phyloP scores from a whole-genome alignment of 1,140 invertebrate genomes.

The Drepana arcuata region DNA sequence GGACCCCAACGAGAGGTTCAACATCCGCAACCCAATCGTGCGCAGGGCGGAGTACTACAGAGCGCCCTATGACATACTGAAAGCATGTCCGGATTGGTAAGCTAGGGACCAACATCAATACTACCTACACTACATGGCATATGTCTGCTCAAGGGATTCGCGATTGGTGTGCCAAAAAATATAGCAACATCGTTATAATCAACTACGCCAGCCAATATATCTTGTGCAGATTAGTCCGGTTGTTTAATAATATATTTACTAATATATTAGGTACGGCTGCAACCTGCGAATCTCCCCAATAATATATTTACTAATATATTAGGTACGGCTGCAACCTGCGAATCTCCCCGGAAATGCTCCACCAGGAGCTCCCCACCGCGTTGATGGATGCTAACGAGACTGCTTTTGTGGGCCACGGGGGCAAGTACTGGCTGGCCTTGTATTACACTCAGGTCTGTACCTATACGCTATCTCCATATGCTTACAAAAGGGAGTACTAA shows the following conservation, averaged over 20 bases:
- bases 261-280: slow-evolving; percentile 46
- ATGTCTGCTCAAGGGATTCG: no score
- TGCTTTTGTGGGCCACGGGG: slow-evolving; percentile 55
- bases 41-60: slow-evolving; percentile 56
- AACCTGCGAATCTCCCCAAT: slow-evolving; percentile 50
- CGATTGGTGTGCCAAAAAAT: no score
- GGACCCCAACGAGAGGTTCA: slow-evolving; percentile 55
- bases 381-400: slow-evolving; percentile 54
- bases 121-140: neutral
- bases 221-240: neutral
- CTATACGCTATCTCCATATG: no score
- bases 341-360: slow-evolving; percentile 42
- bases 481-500: no score
- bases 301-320: no score
- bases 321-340: slow-evolving; percentile 60
- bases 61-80: slow-evolving; percentile 52
- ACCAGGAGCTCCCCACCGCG: slow-evolving; percentile 35
- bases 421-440: slow-evolving; percentile 56
- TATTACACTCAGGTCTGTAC: slow-evolving; percentile 53
- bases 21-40: slow-evolving; percentile 52
- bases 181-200: no score
- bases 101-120: neutral
- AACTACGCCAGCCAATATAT: no score
- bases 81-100: slow-evolving; percentile 59
- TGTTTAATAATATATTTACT: no score